Percentiles rank a stretch among this genome's conserved stretches.
Conservation (phyloP, 53 echinoderm and acorn worm species). For the Echinometra lucunter region DNA sequence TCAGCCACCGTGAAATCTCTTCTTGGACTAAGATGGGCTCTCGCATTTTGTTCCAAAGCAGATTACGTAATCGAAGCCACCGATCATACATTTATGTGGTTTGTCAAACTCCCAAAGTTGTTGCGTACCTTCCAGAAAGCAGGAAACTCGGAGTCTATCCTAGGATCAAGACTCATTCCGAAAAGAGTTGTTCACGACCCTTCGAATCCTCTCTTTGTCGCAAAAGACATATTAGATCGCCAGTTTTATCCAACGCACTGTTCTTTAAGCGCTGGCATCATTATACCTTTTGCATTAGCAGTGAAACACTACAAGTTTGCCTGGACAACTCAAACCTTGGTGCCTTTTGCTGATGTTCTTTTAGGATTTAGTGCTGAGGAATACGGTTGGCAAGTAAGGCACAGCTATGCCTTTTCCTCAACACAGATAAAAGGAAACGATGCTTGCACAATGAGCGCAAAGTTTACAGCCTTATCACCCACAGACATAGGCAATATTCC, state of each 20-base stretch:
- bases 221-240: background rate
- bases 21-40: conserved; percentile 11
- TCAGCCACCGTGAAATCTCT: conserved; percentile 30
- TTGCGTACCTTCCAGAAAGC: background rate
- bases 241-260: conserved; percentile 47
- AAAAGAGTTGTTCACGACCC: background rate
- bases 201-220: background rate
- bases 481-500: background rate
- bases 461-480: background rate
- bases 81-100: conserved; percentile 11
- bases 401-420: background rate
- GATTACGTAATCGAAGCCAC: background rate
- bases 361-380: conserved; percentile 2
- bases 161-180: background rate
- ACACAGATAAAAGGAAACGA: background rate
- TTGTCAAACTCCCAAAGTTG: conserved; percentile 38
- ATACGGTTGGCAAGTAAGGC: background rate
- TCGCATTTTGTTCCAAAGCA: background rate
- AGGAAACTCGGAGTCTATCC: background rate
- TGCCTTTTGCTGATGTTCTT: conserved; percentile 26
- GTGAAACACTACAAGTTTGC: background rate
- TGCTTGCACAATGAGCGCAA: background rate
- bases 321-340: background rate
- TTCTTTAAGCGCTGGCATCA: background rate
- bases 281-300: background rate